Percentiles rank a stretch among this genome's conserved stretches.
These are phyloP conservation scores for Nesoenas mayeri DNA, from an alignment of 2,113 vertebrate species.

Conservation along the genomic window DNA sequence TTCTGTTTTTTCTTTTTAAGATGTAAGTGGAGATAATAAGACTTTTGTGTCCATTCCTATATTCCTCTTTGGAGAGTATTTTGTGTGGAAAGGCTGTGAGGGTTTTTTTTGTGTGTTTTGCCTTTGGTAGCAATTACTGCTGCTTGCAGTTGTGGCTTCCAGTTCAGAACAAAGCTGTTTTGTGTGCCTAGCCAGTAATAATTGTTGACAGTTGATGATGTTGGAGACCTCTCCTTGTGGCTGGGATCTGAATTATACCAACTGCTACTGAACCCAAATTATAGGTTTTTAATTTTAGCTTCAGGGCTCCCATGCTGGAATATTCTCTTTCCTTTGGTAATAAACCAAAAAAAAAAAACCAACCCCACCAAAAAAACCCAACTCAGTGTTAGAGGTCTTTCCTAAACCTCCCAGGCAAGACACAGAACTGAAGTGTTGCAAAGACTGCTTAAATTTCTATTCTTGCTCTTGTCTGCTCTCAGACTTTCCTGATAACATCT, in stretches of 20 bases:
- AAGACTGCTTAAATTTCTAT: not conserved
- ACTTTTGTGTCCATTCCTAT: not conserved
- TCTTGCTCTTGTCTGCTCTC: not conserved
- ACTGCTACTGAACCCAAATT: slow-evolving; percentile 25
- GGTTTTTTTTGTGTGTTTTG: not conserved
- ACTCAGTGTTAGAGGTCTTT: not conserved
- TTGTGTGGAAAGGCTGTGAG: not conserved
- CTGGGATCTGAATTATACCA: slow-evolving; percentile 6
- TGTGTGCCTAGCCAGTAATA: slow-evolving; percentile 31
- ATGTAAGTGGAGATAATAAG: not conserved
- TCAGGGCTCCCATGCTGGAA: not conserved
- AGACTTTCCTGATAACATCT: not conserved
- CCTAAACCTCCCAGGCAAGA: not conserved
- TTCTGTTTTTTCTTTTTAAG: not conserved
- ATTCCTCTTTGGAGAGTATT: not conserved
- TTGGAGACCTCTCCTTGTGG: slow-evolving; percentile 47
- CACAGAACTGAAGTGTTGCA: not conserved
- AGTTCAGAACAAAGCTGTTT: slow-evolving; percentile 56
- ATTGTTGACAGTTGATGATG: slow-evolving; percentile 27
- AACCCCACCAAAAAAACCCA: not conserved
- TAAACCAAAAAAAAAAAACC: not conserved
- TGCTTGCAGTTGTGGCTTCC: slow-evolving; percentile 39
- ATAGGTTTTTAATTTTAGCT: slow-evolving; percentile 17
- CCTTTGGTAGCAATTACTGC: slow-evolving; percentile 54
- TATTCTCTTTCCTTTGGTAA: not conserved